Percentiles rank a stretch among this genome's conserved stretches.
Conservation (phyloP, 1,140 invertebrate genomes). For the Drosophila tsacasi region DNA sequence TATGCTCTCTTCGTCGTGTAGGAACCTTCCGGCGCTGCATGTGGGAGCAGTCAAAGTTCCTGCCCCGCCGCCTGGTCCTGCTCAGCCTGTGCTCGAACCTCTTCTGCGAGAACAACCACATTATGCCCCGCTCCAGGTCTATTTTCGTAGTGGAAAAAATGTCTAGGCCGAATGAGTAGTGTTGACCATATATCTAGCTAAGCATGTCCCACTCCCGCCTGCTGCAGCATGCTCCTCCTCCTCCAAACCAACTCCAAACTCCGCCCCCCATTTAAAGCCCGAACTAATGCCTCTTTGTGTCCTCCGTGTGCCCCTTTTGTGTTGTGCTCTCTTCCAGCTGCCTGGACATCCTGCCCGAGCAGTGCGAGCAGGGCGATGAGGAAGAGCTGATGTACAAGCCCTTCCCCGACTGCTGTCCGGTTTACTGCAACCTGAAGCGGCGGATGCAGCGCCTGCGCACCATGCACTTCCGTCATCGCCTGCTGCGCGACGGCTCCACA, state of each 20-base stretch:
- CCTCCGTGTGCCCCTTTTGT: constrained; percentile 6
- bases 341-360: constrained; percentile 81
- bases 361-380: constrained; percentile 82
- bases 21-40: constrained; percentile 82
- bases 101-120: constrained; percentile 83
- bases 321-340: constrained; percentile 59
- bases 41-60: constrained; percentile 83
- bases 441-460: constrained; percentile 80
- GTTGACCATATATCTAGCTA: constrained; percentile 56
- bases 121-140: constrained; percentile 82
- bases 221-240: constrained; percentile 16
- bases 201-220: constrained; percentile 18
- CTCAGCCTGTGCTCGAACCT: constrained; percentile 79
- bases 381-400: constrained; percentile 84
- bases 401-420: constrained; percentile 81
- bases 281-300: constrained; percentile 48
- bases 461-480: constrained; percentile 79
- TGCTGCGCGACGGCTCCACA: constrained; percentile 57
- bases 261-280: not conserved
- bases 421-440: constrained; percentile 81
- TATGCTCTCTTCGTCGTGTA: constrained; percentile 11
- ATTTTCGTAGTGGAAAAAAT: constrained; percentile 85
- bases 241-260: not conserved
- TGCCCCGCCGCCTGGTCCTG: constrained; percentile 77
- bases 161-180: constrained; percentile 84